Evolutionary conservation across 2,797 vertebrate species (phyloP), one percentile per base, ranked within the genome.

Genomic region (Australoheros facetus): DNA sequence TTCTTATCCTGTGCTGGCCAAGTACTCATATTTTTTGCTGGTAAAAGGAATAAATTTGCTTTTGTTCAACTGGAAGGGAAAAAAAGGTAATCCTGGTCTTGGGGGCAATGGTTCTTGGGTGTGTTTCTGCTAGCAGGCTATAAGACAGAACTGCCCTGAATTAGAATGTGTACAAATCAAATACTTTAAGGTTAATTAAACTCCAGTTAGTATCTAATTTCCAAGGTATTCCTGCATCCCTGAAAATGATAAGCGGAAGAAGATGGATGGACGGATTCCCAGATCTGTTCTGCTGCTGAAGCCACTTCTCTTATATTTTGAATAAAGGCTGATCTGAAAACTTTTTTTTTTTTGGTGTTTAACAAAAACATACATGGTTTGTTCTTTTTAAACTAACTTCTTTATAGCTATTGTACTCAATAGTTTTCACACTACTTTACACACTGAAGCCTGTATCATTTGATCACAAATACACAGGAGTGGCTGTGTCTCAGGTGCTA

Each of bases 1-100:
- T 71, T 79, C 56, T 45, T 51, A 37, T 79, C 60, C 73, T 30
- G 55, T 42, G 59, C 55, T 71, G 70, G 77, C 54, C 72, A 76
- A 56, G 45, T 8, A 66, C 56, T 66, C 48, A 0, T 82, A 71
- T 21, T 84, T 79, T 26, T 83, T 8, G 76, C 69, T 23, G 30
- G 60, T 74, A 45, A 84, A 71, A 12, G 53, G 72, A 86, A 79
- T 80, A 82, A 9, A 85, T 80, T 73, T 80, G 13, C 53, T 78
- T 74, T 81, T 71, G 72, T 79, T 79, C 5, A 54, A 28, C n/a
- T 73, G 14, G 51, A 59, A 70, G 71, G 28, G 26, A 66, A 71
- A 74, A 74, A 64, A 28, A 71, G 2, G 7, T 23, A 42, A 21
- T 26, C 69, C 11, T 30, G 34, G 23, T 53, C 59, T 64, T 17